These are phyloP conservation scores for Erpobdella octoculata DNA, from an alignment of 2,888 invertebrate genomes.

Conservation along the genomic window DNA sequence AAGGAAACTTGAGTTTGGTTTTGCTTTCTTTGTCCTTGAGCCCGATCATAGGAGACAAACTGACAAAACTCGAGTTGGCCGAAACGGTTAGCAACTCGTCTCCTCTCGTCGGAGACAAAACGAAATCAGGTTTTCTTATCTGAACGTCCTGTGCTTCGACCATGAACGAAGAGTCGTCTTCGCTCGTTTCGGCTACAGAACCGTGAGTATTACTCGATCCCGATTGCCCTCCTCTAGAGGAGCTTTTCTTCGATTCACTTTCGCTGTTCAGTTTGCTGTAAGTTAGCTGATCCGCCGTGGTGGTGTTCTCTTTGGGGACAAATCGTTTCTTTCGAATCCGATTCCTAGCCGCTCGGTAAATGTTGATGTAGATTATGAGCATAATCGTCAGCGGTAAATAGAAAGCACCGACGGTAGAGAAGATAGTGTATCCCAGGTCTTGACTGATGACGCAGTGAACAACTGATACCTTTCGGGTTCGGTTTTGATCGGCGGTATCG, in stretches of 20 bases:
- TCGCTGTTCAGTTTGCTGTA: neutral
- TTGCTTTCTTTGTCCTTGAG: no score
- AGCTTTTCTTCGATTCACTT: neutral
- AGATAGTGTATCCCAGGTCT: constrained; percentile 75
- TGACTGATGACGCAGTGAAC: constrained; percentile 73
- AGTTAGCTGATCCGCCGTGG: neutral
- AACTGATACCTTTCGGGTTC: neutral
- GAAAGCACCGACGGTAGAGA: constrained; percentile 92
- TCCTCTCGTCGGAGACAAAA: neutral
- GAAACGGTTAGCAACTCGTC: neutral
- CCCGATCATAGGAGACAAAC: neutral
- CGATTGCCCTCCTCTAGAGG: neutral
- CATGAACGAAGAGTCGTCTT: constrained; percentile 21
- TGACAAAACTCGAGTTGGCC: neutral
- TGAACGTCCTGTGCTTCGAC: constrained; percentile 9
- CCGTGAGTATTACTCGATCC: neutral
- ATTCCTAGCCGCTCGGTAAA: constrained; percentile 80
- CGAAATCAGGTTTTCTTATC: neutral
- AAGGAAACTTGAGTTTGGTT: neutral
- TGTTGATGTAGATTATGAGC: constrained; percentile 90
- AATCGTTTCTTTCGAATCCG: constrained; percentile 62
- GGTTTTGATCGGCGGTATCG: neutral
- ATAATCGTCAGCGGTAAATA: constrained; percentile 90
- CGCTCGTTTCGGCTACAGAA: neutral
- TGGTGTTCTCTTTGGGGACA: constrained; percentile 10